phyloP scores from a whole-genome alignment of 2,888 invertebrate genomes.

The Norana najaformis region DNA sequence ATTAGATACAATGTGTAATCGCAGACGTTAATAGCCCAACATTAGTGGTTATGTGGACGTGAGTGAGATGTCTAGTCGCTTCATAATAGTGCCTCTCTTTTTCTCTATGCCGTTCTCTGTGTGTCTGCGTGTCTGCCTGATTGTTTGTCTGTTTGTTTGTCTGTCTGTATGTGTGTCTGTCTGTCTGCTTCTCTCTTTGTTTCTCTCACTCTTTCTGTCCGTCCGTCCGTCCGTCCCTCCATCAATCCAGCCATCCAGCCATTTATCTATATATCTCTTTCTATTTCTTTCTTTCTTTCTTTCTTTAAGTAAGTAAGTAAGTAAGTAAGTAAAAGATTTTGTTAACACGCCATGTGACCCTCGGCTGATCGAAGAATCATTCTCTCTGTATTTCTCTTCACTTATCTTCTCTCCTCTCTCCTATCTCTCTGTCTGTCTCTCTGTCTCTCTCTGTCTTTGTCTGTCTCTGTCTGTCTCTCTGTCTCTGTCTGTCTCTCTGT shows the following conservation, averaged over 20 bases:
- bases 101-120: not conserved
- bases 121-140: not conserved
- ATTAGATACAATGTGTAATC: not conserved
- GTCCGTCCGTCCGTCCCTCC: conserved; percentile 28
- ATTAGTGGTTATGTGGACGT: not conserved
- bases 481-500: conserved; percentile 27
- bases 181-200: conserved; percentile 23
- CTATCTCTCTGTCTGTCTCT: conserved; percentile 10
- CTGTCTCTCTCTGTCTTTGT: conserved; percentile 24
- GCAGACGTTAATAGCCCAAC: not conserved
- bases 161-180: conserved; percentile 10
- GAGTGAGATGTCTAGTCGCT: not conserved
- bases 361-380: no score
- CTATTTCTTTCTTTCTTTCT: conserved; percentile 20
- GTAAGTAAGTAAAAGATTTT: no score
- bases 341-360: no score
- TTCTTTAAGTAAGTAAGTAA: no score
- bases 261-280: conserved; percentile 19
- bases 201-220: conserved; percentile 25
- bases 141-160: not conserved
- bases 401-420: no score
- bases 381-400: no score
- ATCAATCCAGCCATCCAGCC: not conserved
- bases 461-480: conserved; percentile 25
- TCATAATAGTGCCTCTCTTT: not conserved